Percentiles rank a stretch among this genome's conserved stretches.
Evolutionary conservation across 2,888 invertebrate genomes (phyloP).

Genomic region (Lissocephala sabroskyi): DNA sequence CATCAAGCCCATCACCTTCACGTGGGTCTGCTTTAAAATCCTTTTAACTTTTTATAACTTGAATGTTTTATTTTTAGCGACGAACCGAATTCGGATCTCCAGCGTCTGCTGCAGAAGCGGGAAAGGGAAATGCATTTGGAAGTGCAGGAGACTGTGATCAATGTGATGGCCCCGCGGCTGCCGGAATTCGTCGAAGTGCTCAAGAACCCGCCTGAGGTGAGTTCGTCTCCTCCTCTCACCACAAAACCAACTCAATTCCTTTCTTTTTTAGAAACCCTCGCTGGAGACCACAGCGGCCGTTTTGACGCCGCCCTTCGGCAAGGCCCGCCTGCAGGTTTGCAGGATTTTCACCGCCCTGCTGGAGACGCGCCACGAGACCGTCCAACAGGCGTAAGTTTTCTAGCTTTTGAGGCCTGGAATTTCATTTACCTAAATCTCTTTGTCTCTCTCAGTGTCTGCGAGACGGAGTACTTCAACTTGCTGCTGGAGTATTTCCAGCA

Average conservation of each 20-base stretch:
- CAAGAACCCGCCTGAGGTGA: conserved; percentile 81
- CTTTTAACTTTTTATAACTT: background rate
- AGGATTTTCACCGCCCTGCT: conserved; percentile 85
- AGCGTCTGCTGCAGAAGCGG: conserved; percentile 65
- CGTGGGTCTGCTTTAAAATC: conserved; percentile 48
- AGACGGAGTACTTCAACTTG: conserved; percentile 76
- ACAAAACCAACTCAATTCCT: background rate
- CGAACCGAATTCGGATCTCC: conserved; percentile 69
- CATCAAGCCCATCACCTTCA: conserved; percentile 72
- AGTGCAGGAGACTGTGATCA: conserved; percentile 77
- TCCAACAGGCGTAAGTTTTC: conserved; percentile 77
- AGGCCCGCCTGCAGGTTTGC: conserved; percentile 85
- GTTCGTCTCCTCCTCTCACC: conserved; percentile 13
- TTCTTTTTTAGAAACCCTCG: conserved; percentile 74
- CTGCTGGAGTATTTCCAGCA: conserved; percentile 90
- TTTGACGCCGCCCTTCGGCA: conserved; percentile 84
- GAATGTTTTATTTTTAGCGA: conserved; percentile 46
- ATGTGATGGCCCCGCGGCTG: conserved; percentile 78
- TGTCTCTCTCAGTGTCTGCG: conserved; percentile 60
- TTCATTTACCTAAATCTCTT: background rate
- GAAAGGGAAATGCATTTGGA: conserved; percentile 76
- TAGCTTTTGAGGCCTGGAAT: background rate
- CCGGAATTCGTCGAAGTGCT: conserved; percentile 80
- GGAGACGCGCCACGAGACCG: conserved; percentile 80
- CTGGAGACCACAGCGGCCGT: conserved; percentile 81